A percentile compares a stretch with the other conserved stretches of the same genome.
These are phyloP conservation scores for Zapornia atra DNA, from an alignment of 2,113 vertebrate species.

Conservation along the genomic window DNA sequence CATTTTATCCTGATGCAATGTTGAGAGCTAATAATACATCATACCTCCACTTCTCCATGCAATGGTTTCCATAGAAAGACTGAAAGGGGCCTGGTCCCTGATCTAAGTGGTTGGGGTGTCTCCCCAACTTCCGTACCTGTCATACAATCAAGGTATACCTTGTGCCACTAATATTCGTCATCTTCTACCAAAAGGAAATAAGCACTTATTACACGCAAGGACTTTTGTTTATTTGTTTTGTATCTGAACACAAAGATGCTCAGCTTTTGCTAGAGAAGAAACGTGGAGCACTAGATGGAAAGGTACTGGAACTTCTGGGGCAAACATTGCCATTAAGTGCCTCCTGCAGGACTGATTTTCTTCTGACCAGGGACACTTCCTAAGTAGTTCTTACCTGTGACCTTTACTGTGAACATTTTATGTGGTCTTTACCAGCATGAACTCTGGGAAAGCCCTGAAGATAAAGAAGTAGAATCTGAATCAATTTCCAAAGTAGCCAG, in stretches of 20 bases:
- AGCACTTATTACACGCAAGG: background rate
- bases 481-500: background rate
- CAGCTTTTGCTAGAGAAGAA: background rate
- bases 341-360: background rate
- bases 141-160: background rate
- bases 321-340: fast-evolving
- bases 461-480: background rate
- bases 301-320: background rate
- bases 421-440: background rate
- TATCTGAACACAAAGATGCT: background rate
- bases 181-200: background rate
- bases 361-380: background rate
- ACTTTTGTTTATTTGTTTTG: background rate
- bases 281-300: background rate
- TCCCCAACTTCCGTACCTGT: background rate
- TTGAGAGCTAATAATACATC: background rate
- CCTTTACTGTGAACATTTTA: background rate
- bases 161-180: background rate
- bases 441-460: background rate
- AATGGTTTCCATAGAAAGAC: background rate
- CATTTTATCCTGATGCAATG: background rate
- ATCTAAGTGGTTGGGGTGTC: background rate
- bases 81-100: background rate
- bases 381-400: background rate
- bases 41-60: background rate